These are phyloP conservation scores for Polymixis lichenea DNA, from an alignment of 2,888 invertebrate genomes.

Conservation along the genomic window DNA sequence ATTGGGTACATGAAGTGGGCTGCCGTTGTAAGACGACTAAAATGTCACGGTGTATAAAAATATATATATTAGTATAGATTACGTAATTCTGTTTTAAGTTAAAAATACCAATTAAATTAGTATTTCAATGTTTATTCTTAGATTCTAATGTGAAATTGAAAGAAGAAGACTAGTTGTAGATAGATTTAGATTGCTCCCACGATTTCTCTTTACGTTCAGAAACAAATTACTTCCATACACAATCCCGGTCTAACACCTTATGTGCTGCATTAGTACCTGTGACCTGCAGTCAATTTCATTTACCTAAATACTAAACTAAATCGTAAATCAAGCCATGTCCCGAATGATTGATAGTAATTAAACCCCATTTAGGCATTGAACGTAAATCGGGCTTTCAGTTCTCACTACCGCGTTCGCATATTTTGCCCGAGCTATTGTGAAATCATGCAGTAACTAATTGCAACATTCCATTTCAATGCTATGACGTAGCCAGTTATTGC, in stretches of 20 bases:
- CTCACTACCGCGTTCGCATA: slow-evolving; percentile 32
- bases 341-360: slow-evolving; percentile 67
- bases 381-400: slow-evolving; percentile 58
- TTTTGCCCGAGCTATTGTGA: slow-evolving; percentile 56
- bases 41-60: no score
- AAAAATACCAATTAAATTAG: no score
- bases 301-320: slow-evolving; percentile 32
- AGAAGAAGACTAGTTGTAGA: no score
- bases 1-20: no score
- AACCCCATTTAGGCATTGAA: slow-evolving; percentile 63
- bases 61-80: no score
- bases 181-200: not conserved
- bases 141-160: no score
- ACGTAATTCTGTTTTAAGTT: no score
- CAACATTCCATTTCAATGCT: slow-evolving; percentile 50
- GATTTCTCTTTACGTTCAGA: not conserved
- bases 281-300: slow-evolving; percentile 7
- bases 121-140: no score
- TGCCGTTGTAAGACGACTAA: no score
- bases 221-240: not conserved
- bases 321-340: slow-evolving; percentile 42
- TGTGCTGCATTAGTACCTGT: not conserved
- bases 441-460: slow-evolving; percentile 63
- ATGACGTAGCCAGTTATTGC: slow-evolving; percentile 21
- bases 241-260: not conserved